A percentile compares a stretch with the other conserved stretches of the same genome.
Conservation (phyloP, 1,140 invertebrate genomes). For the Nephila pilipes region DNA sequence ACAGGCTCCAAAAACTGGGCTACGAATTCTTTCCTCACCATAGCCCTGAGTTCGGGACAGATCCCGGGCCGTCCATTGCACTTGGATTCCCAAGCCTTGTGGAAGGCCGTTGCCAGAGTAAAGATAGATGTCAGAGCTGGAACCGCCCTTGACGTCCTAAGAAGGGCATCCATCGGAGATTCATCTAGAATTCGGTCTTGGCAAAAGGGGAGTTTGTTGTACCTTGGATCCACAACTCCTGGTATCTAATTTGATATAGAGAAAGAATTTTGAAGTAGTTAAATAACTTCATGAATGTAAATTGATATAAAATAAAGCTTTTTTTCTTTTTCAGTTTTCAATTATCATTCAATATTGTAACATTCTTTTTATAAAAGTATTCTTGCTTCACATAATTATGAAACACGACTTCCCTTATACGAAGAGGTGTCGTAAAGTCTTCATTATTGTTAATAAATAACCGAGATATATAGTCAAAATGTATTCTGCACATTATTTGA, state of each 20-base stretch:
- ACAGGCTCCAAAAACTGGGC: conserved; percentile 79
- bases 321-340: too few relatives aligned
- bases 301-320: too few relatives aligned
- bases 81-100: conserved; percentile 80
- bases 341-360: too few relatives aligned
- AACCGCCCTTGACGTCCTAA: conserved; percentile 80
- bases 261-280: too few relatives aligned
- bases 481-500: too few relatives aligned
- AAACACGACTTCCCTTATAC: too few relatives aligned
- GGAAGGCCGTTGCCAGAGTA: conserved; percentile 81
- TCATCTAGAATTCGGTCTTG: conserved; percentile 78
- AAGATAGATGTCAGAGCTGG: conserved; percentile 82
- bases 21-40: conserved; percentile 80
- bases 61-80: conserved; percentile 80
- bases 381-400: too few relatives aligned
- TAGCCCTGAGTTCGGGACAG: conserved; percentile 79
- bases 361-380: too few relatives aligned
- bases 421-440: too few relatives aligned
- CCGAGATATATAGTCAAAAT: too few relatives aligned
- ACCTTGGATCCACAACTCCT: background rate
- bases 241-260: background rate
- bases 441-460: too few relatives aligned
- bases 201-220: conserved; percentile 23
- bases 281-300: too few relatives aligned
- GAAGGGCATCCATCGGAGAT: conserved; percentile 77